These are phyloP conservation scores for Siniperca obscura DNA, from an alignment of 2,797 vertebrate species.

Conservation along the genomic window DNA sequence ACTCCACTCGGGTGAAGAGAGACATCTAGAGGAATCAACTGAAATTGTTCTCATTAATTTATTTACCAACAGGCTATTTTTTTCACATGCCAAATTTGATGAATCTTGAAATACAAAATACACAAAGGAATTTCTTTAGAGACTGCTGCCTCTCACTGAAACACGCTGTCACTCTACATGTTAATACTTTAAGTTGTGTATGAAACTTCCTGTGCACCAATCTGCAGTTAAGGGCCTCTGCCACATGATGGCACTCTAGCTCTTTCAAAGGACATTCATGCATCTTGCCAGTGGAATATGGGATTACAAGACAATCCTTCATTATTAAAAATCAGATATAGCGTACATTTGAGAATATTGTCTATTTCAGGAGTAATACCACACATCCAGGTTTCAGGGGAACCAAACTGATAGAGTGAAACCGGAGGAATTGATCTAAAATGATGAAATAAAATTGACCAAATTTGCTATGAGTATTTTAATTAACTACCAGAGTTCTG, in stretches of 20 bases:
- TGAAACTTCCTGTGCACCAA: neutral
- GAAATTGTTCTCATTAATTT: conserved; percentile 27
- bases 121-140: neutral
- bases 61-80: neutral
- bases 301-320: conserved; percentile 71
- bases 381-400: conserved; percentile 69
- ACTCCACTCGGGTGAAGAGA: conserved; percentile 52
- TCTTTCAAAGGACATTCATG: conserved; percentile 43
- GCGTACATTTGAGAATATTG: conserved; percentile 71
- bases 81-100: neutral
- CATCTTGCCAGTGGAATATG: neutral
- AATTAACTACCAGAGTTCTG: conserved; percentile 71
- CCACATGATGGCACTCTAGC: conserved; percentile 76
- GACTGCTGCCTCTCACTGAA: neutral
- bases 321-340: conserved; percentile 77
- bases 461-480: conserved; percentile 75
- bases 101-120: neutral
- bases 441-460: conserved; percentile 74
- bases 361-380: conserved; percentile 76
- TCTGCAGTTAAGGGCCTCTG: conserved; percentile 29
- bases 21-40: conserved; percentile 72
- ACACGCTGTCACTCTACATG: neutral
- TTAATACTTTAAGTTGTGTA: neutral
- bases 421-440: conserved; percentile 73
- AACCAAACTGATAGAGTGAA: conserved; percentile 71